These are phyloP conservation scores for Stegana nigrithorax DNA, from an alignment of 2,888 invertebrate genomes.

Conservation along the genomic window DNA sequence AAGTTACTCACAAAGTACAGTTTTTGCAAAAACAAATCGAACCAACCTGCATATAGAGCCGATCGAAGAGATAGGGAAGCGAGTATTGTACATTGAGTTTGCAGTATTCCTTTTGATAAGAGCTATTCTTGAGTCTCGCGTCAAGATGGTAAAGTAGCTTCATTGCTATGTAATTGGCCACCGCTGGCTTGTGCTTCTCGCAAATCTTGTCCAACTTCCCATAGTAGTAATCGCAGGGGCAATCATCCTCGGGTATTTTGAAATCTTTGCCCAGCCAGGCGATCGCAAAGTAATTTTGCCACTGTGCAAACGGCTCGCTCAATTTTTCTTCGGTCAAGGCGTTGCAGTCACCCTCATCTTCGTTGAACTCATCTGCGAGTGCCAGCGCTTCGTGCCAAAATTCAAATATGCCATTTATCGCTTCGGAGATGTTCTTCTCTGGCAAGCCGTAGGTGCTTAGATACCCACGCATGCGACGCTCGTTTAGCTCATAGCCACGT, in stretches of 20 bases:
- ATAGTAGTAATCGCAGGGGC: slow-evolving; percentile 52
- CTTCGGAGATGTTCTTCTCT: slow-evolving; percentile 36
- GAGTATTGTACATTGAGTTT: slow-evolving; percentile 35
- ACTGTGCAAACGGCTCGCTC: slow-evolving; percentile 31
- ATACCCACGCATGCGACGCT: slow-evolving; percentile 54
- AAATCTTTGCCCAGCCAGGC: slow-evolving; percentile 51
- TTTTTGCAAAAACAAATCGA: neutral
- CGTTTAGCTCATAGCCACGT: slow-evolving; percentile 53
- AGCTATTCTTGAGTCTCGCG: slow-evolving; percentile 41
- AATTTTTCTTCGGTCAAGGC: neutral
- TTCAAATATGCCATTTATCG: slow-evolving; percentile 49
- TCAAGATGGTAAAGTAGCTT: slow-evolving; percentile 58
- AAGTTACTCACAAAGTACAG: neutral
- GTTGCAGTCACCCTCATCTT: slow-evolving; percentile 35
- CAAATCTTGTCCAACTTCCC: slow-evolving; percentile 48
- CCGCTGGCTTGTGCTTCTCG: slow-evolving; percentile 43
- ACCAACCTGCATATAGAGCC: slow-evolving; percentile 53
- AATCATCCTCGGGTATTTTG: neutral
- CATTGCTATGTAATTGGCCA: slow-evolving; percentile 64
- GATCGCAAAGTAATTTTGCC: slow-evolving; percentile 53
- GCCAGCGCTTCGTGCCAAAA: slow-evolving; percentile 50
- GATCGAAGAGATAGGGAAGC: slow-evolving; percentile 45
- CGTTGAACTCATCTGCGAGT: slow-evolving; percentile 41
- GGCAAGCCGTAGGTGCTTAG: slow-evolving; percentile 47
- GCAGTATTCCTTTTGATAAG: slow-evolving; percentile 53